Evolutionary conservation across 1,140 invertebrate genomes (phyloP).

Genomic region (Hormaphis cornu): DNA sequence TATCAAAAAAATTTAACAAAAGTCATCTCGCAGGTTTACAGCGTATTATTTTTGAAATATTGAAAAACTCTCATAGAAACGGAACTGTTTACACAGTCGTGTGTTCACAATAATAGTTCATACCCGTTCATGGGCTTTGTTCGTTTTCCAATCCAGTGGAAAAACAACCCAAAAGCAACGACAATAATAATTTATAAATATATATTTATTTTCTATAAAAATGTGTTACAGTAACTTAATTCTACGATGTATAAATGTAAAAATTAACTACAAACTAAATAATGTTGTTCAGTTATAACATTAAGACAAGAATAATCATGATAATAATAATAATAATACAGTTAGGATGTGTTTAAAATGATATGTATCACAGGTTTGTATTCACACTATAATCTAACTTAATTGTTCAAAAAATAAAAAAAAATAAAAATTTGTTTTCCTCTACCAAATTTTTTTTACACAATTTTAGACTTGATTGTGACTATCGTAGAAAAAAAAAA

Average conservation of each 20-base stretch:
- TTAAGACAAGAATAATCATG: slow-evolving; percentile 9
- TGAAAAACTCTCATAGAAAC: too few relatives aligned
- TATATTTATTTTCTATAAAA: not conserved
- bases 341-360: slow-evolving; percentile 26
- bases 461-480: too few relatives aligned
- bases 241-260: slow-evolving; percentile 26
- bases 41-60: too few relatives aligned
- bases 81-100: too few relatives aligned
- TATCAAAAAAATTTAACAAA: too few relatives aligned
- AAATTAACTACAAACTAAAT: slow-evolving; percentile 29
- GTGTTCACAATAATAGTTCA: too few relatives aligned
- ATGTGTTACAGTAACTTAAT: slow-evolving; percentile 4
- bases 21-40: too few relatives aligned
- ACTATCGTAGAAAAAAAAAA: too few relatives aligned
- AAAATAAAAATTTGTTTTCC: not conserved
- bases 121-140: not conserved
- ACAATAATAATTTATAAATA: not conserved
- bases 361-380: slow-evolving; percentile 29
- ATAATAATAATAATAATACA: slow-evolving; percentile 23
- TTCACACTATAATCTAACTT: not conserved
- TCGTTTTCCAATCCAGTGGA: not conserved
- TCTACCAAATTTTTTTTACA: slow-evolving; percentile 5
- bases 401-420: not conserved
- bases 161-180: not conserved
- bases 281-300: slow-evolving; percentile 24